Base-by-base conservation (phyloP, 37 sponge, comb jelly and placozoan genomes). In the Haliclona indistincta region DNA sequence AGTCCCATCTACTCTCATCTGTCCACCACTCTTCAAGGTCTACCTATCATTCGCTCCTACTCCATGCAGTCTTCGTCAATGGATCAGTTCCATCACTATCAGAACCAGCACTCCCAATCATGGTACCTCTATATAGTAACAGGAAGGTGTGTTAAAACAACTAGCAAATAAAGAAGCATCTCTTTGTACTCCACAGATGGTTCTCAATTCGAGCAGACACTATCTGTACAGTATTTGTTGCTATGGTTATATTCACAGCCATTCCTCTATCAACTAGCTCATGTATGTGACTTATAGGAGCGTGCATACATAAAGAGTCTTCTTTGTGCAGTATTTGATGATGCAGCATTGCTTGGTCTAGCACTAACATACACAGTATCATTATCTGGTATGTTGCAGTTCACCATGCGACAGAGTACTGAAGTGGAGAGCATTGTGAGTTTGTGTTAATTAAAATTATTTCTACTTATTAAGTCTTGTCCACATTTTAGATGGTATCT, bases 1-100 rank as follows among this genome's bases (percentile, higher is more conserved):
- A 92, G 93, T 75, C 93, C 93, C 22, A 15, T 92, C 44, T 92
- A 84, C 41, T 88, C 88, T 53, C 93, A 92, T 67, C 58, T 92
- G 26, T 83, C 93, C 11, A 54, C 77, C 37, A 84, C 93, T 1
- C 60, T 92, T 34, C 89, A 83, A 73, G 93, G 93, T 0, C 77
- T 92, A 41, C 44, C 38, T n/a, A n/a, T n/a, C n/a, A n/a, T n/a
- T n/a, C n/a, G n/a, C n/a, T n/a, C n/a, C n/a, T n/a, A n/a, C n/a
- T 83, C 85, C 43, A 92, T 92, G 54, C 68, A 87, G 62, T 29
- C 68, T 2, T 42, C 54, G 23, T 29, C 65, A 3, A 30, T 71
- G 4, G 26, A 76, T 0, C 41, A 83, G 20, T 78, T 92, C 60
- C 76, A 81, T 62, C 41, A 67, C 22, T 87, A 74, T 38, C 83